Evolutionary conservation across 1,140 invertebrate genomes (phyloP).

Genomic region (Eufriesea mexicana): DNA sequence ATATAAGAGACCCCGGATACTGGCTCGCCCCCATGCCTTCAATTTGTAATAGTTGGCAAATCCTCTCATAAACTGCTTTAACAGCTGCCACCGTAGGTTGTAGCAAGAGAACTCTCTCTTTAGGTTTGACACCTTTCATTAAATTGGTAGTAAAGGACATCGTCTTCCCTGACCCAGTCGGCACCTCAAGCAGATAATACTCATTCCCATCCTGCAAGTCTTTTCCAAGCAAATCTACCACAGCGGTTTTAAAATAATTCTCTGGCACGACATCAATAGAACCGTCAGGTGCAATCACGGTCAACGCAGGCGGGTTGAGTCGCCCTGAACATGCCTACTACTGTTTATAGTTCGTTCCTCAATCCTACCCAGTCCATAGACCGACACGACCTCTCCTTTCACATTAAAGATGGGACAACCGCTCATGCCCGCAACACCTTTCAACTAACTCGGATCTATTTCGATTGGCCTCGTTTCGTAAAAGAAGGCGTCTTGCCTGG

Average conservation of each 20-base stretch:
- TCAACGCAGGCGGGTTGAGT: not conserved
- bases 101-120: no score
- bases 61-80: not conserved
- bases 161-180: not conserved
- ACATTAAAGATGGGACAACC: not conserved
- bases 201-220: not conserved
- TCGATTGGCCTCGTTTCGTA: not conserved
- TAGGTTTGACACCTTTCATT: no score
- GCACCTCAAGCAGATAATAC: not conserved
- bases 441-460: not conserved
- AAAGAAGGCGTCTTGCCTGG: not conserved
- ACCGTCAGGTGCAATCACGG: not conserved
- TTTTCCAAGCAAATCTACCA: not conserved
- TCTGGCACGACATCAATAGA: not conserved
- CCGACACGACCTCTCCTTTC: not conserved
- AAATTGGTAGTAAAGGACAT: not conserved
- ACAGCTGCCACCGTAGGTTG: conserved; percentile 1
- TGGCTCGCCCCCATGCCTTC: no score
- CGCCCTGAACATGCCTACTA: not conserved
- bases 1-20: no score
- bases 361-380: not conserved
- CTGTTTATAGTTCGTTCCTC: not conserved
- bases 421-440: not conserved
- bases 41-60: not conserved
- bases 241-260: not conserved